phyloP scores from a whole-genome alignment of 2,888 invertebrate species.

The Acronicta alni region DNA sequence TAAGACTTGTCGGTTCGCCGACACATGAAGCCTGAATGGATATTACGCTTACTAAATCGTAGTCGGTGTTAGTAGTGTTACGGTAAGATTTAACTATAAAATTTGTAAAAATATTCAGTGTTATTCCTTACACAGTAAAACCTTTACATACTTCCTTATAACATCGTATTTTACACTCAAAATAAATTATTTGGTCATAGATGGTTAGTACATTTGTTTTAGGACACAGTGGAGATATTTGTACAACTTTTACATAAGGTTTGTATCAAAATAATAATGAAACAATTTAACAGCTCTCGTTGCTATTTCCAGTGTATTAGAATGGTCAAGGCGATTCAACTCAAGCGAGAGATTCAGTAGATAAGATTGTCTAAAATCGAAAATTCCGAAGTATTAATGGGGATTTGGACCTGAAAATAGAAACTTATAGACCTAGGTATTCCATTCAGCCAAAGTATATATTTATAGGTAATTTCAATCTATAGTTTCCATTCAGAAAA shows the following conservation, averaged over 20 bases:
- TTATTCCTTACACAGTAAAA: conserved; percentile 21
- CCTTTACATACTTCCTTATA: conserved; percentile 1
- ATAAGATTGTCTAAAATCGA: neutral
- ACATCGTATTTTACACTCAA: conserved; percentile 4
- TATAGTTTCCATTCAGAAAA: neutral
- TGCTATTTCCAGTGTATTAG: no score
- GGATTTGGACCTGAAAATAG: no score
- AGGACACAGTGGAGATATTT: neutral
- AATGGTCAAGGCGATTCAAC: no score
- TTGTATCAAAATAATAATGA: no score
- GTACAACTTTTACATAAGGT: neutral
- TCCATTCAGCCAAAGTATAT: no score
- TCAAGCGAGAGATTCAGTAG: no score
- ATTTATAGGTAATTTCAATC: neutral
- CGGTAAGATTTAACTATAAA: conserved; percentile 26
- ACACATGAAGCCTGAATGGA: conserved; percentile 75
- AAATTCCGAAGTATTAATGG: no score
- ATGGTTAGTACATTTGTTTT: no score
- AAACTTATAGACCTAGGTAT: no score
- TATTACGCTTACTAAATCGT: conserved; percentile 83
- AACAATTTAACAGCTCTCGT: no score
- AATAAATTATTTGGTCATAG: neutral
- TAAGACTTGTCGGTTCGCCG: conserved; percentile 62
- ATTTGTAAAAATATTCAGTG: conserved; percentile 33
- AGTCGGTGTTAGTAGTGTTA: conserved; percentile 59